These are phyloP conservation scores for Standfussiana lucernea DNA, from an alignment of 2,888 invertebrate species.

Conservation along the genomic window DNA sequence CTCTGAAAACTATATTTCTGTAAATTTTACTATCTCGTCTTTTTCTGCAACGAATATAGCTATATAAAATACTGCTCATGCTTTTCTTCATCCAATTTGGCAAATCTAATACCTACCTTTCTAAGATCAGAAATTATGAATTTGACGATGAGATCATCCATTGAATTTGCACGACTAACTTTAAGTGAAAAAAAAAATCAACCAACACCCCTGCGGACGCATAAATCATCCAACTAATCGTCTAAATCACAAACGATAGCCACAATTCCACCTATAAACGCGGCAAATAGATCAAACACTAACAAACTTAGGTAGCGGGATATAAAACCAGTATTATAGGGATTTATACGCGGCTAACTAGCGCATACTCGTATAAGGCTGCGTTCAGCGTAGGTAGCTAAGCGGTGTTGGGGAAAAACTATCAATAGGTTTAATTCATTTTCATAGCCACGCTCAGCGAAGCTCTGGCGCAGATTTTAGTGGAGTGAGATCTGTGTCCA, in stretches of 20 bases:
- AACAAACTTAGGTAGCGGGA: constrained; percentile 59
- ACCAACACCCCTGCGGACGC: constrained; percentile 3
- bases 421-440: not conserved
- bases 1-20: constrained; percentile 36
- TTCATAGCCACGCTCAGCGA: not conserved
- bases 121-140: not conserved
- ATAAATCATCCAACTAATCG: constrained; percentile 45
- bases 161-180: not conserved
- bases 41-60: constrained; percentile 24
- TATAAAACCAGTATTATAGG: constrained; percentile 73
- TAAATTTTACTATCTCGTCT: constrained; percentile 17
- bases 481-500: not conserved
- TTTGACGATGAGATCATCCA: not conserved
- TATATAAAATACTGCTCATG: constrained; percentile 32
- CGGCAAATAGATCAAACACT: constrained; percentile 58
- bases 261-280: constrained; percentile 42
- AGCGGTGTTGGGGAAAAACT: not conserved
- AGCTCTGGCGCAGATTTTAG: not conserved
- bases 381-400: not conserved
- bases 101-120: not conserved
- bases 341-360: constrained; percentile 77
- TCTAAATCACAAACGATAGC: constrained; percentile 55
- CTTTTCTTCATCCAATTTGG: constrained; percentile 22
- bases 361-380: constrained; percentile 71
- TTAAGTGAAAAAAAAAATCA: not conserved